Evolutionary conservation across 2,113 vertebrate species (phyloP), one percentile per base, ranked within the genome.

Genomic region (Lophochroa leadbeateri): DNA sequence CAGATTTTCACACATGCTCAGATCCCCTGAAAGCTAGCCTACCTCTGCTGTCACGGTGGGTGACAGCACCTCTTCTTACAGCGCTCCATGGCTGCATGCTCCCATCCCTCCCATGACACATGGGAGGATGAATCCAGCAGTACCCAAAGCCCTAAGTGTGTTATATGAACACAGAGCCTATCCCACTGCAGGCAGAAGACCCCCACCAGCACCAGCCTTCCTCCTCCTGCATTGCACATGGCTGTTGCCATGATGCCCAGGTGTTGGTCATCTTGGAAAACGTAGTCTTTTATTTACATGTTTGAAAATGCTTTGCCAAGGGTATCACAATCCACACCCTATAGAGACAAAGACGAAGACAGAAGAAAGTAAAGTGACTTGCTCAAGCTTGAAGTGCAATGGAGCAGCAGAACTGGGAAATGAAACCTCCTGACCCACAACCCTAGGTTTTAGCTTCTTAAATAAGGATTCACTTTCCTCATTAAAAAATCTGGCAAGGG

Each of bases 361-460:
- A 69, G 49, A 88, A 78, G 15, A 69, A 94, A 70, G 41, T 44
- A 17, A 69, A 83, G 43, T 10, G 27, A 86, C 57, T 86, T 84
- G 50, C 61, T 86, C 19, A 84, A 69, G 80, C 39, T 44, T 81
- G 7, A 80, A 69, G 55, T 84, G 74, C 35, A 39, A 77, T 33
- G 52, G 70, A 86, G 55, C 21, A 68, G 60, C 43, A 74, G 21
- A 91, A 91, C 27, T 71, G 64, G 58, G 76, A 95, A 96, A 81
- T 55, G 33, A 92, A 97, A 86, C 79, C 29, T 90, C 23, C 55
- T 83, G 68, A 84, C 43, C 75, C 35, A 80, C 46, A 83, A 79
- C 57, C 13, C 46, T 25, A 77, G n/a, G 82, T 94, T 96, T 95
- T 78, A 70, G 35, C 28, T 90, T 83, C 94, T 93, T 84, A 80